Conservation (phyloP, 2,113 vertebrate species). For the Puntigrus tetrazona region DNA sequence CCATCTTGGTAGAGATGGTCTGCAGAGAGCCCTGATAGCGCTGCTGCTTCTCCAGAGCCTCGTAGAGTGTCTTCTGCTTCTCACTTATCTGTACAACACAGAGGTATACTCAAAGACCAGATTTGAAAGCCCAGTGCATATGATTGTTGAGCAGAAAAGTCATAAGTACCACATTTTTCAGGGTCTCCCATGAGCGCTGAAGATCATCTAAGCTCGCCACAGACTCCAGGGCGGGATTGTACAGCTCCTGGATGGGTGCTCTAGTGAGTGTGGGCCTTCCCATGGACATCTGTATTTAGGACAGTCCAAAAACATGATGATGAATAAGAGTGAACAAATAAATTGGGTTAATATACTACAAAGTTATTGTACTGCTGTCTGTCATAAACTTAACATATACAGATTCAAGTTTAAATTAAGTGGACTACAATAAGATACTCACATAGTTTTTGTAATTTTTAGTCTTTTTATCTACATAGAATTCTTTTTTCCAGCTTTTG, state of each 20-base stretch:
- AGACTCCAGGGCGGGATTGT: conserved; percentile 82
- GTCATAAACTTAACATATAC: neutral
- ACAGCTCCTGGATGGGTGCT: conserved; percentile 79
- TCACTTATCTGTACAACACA: conserved; percentile 85
- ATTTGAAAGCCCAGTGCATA: neutral
- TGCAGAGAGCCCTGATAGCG: conserved; percentile 94
- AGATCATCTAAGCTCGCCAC: conserved; percentile 88
- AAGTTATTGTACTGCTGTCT: neutral
- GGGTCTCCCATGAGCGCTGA: conserved; percentile 96
- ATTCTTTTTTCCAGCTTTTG: too few relatives aligned
- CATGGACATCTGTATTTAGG: conserved; percentile 57
- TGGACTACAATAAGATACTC: neutral
- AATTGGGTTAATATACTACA: neutral
- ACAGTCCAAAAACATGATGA: neutral
- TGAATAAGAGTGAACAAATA: neutral
- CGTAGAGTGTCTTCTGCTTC: conserved; percentile 94
- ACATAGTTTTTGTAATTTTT: too few relatives aligned
- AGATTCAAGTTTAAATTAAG: neutral
- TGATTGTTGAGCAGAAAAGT: neutral
- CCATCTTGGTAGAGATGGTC: conserved; percentile 95
- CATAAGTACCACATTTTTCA: conserved; percentile 93
- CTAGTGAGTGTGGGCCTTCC: conserved; percentile 77
- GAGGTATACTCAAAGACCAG: neutral
- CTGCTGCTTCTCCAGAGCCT: conserved; percentile 92
- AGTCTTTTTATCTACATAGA: too few relatives aligned